Evolutionary conservation across 2,888 invertebrate species (phyloP).

Genomic region (Aspidiotus destructor): DNA sequence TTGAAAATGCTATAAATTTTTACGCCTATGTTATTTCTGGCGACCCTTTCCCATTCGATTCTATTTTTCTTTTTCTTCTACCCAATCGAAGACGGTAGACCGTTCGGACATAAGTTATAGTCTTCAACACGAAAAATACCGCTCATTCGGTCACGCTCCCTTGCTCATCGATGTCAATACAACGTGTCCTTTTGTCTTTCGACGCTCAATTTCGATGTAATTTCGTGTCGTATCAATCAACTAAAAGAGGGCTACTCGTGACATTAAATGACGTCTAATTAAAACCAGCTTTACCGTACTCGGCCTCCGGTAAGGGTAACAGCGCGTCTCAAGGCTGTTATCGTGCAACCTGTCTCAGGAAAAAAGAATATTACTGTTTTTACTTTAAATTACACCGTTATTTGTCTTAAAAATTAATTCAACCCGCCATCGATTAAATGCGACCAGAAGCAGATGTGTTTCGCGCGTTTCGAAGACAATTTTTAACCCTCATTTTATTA

Average conservation of each 20-base stretch:
- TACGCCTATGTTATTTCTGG: too few relatives aligned
- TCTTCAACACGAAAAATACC: too few relatives aligned
- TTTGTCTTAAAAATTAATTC: conserved; percentile 28
- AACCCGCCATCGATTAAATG: conserved; percentile 24
- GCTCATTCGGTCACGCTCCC: too few relatives aligned
- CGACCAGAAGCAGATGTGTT: conserved; percentile 24
- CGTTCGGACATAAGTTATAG: too few relatives aligned
- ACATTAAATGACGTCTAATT: conserved; percentile 4
- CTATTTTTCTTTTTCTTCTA: too few relatives aligned
- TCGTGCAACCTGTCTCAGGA: too few relatives aligned
- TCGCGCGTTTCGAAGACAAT: conserved; percentile 20
- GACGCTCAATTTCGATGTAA: not conserved
- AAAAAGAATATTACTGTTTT: not conserved
- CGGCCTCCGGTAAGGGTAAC: not conserved
- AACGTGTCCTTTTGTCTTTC: not conserved
- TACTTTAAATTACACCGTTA: conserved; percentile 23
- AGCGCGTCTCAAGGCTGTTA: too few relatives aligned
- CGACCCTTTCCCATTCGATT: too few relatives aligned
- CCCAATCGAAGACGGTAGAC: too few relatives aligned
- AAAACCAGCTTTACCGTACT: not conserved
- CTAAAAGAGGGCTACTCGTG: not conserved
- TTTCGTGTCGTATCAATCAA: conserved; percentile 1
- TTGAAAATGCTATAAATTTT: too few relatives aligned
- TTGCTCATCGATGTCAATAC: not conserved
- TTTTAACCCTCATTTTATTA: conserved; percentile 23